Conservation (phyloP, 2,113 vertebrate species). For the Gulo gulo region DNA sequence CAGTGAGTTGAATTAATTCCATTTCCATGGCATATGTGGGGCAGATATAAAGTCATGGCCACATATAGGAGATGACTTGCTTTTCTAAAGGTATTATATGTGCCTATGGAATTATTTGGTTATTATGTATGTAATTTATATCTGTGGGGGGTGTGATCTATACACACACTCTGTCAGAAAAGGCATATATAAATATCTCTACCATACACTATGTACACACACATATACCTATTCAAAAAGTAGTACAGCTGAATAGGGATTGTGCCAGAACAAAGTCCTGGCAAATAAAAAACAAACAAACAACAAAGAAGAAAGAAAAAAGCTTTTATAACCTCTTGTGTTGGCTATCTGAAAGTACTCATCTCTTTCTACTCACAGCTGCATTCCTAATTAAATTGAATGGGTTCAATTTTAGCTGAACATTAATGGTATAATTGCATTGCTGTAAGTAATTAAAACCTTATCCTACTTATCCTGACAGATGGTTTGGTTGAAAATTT, state of each 20-base stretch:
- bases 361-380: conserved; percentile 67
- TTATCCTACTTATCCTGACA: conserved; percentile 77
- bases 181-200: not conserved
- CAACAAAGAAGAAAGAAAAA: not conserved
- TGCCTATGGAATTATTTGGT: not conserved
- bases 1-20: conserved; percentile 1
- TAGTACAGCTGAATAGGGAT: not conserved
- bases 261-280: conserved; percentile 26
- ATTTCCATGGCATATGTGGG: not conserved
- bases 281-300: not conserved
- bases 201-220: not conserved
- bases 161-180: not conserved
- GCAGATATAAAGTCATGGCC: not conserved
- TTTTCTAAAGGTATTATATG: not conserved
- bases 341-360: conserved; percentile 59
- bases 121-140: not conserved
- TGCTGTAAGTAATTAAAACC: conserved; percentile 80
- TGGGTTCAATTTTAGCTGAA: conserved; percentile 76
- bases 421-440: conserved; percentile 80
- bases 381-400: conserved; percentile 78
- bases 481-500: conserved; percentile 77
- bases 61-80: not conserved
- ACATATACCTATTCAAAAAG: not conserved
- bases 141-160: not conserved
- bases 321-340: conserved; percentile 48